A percentile compares a stretch with the other conserved stretches of the same genome.
Evolutionary conservation across 2,797 vertebrate genomes (phyloP).

Genomic region (Artibeus lituratus): DNA sequence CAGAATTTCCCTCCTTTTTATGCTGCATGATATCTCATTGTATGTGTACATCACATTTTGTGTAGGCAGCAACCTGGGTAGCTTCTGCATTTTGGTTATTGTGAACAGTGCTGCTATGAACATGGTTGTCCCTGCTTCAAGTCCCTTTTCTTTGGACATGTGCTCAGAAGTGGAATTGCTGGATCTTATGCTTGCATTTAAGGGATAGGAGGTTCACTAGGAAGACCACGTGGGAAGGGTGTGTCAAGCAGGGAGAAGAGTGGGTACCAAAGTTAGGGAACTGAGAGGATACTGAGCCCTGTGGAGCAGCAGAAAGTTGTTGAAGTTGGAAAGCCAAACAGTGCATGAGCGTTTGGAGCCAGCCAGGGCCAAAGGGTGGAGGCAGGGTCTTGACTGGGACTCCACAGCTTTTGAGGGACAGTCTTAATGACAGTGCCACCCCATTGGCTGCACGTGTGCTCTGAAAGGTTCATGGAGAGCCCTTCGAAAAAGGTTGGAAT

Average conservation of each 20-base stretch:
- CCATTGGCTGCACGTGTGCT: not conserved
- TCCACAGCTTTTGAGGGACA: not conserved
- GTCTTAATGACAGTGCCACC: not conserved
- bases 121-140: not conserved
- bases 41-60: not conserved
- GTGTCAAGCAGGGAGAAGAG: not conserved
- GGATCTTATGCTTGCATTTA: not conserved
- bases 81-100: not conserved
- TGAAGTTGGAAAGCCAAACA: not conserved
- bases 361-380: not conserved
- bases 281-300: not conserved
- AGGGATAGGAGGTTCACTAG: not conserved
- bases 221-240: not conserved
- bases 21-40: not conserved
- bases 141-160: not conserved
- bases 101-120: not conserved
- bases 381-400: not conserved
- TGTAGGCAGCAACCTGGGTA: not conserved
- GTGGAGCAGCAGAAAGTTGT: not conserved
- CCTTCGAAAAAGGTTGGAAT: slow-evolving; percentile 34
- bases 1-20: not conserved
- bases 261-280: not conserved
- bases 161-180: not conserved
- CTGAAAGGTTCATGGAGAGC: not conserved
- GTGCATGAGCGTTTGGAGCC: not conserved